These are phyloP conservation scores for Lanius collurio DNA, from an alignment of 2,113 vertebrate genomes.

Conservation along the genomic window DNA sequence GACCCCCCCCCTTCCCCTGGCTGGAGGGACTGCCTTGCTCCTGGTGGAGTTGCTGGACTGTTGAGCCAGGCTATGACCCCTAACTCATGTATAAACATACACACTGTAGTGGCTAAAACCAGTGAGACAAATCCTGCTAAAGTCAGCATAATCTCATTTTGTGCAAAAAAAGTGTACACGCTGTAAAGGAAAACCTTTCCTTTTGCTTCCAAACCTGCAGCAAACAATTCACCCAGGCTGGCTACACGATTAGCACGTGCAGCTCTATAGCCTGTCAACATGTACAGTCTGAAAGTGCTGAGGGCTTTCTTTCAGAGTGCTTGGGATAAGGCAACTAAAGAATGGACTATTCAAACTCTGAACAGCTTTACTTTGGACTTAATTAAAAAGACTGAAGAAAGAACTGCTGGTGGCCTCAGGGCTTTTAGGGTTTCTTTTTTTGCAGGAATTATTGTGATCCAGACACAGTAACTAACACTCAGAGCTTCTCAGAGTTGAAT, in stretches of 20 bases:
- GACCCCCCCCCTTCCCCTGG: accelerated
- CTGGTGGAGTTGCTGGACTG: neutral
- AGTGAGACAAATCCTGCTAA: neutral
- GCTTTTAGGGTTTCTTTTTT: neutral
- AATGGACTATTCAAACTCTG: neutral
- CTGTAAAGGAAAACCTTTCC: neutral
- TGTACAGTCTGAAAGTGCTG: neutral
- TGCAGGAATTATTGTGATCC: neutral
- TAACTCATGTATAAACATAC: neutral
- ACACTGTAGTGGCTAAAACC: neutral
- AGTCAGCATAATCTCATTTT: neutral
- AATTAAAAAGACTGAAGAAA: neutral
- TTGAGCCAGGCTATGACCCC: neutral
- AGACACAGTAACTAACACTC: neutral
- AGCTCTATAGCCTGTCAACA: neutral
- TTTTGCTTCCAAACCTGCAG: neutral
- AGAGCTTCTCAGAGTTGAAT: neutral
- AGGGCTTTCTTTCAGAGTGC: neutral
- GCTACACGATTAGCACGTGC: neutral
- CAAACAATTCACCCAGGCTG: neutral
- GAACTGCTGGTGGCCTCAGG: neutral
- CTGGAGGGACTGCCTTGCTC: neutral
- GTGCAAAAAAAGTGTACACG: neutral
- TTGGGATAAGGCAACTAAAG: neutral
- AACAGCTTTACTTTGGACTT: neutral